phyloP scores from a whole-genome alignment of 2,113 vertebrate species.

The Turnix velox region DNA sequence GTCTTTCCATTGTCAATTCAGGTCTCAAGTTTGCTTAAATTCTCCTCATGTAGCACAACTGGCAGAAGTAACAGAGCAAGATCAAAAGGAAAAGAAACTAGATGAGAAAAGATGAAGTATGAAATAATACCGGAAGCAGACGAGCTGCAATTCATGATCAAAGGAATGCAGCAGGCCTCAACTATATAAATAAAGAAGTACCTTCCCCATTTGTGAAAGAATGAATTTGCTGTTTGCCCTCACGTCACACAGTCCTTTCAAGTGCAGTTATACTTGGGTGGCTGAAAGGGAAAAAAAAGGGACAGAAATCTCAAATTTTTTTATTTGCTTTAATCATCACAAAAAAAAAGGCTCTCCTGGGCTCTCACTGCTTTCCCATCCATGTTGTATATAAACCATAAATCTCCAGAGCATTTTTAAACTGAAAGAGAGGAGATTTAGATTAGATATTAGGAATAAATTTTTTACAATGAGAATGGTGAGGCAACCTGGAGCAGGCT shows the following conservation, averaged over 20 bases:
- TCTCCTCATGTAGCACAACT: slow-evolving; percentile 26
- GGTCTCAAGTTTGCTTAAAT: neutral
- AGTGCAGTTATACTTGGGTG: neutral
- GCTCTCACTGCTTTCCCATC: neutral
- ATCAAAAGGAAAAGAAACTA: slow-evolving; percentile 54
- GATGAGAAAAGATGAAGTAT: slow-evolving; percentile 25
- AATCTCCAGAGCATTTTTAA: neutral
- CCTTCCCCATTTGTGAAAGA: neutral
- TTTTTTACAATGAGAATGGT: neutral
- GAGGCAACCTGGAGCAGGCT: neutral
- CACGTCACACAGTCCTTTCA: neutral
- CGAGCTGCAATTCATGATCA: slow-evolving; percentile 48
- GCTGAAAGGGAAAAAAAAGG: neutral
- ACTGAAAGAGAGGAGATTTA: neutral
- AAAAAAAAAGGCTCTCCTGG: neutral
- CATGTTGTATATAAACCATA: neutral
- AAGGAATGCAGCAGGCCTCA: slow-evolving; percentile 9
- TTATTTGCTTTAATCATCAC: neutral
- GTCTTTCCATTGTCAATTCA: neutral
- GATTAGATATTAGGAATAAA: neutral
- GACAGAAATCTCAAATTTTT: neutral
- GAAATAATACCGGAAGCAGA: slow-evolving; percentile 40
- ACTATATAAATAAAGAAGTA: slow-evolving; percentile 12
- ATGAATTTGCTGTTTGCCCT: slow-evolving; percentile 10
- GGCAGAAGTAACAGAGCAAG: slow-evolving; percentile 29